Evolutionary conservation across 37 sponge, comb jelly and placozoan genomes (phyloP).

Genomic region (Petrosia ficiformis): DNA sequence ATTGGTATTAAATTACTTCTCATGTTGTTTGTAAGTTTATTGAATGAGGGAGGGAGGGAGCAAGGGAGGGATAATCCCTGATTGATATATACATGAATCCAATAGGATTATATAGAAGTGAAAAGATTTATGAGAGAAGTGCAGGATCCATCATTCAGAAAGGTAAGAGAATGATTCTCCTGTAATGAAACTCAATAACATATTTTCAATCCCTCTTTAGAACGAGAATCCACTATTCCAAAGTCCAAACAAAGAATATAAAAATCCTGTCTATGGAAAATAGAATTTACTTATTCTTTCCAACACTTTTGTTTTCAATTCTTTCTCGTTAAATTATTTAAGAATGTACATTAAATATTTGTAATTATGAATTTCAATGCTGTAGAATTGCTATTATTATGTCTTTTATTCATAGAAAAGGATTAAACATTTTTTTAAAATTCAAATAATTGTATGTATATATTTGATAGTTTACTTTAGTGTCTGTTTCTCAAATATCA

Average conservation of each 20-base stretch:
- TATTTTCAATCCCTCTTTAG: conserved; percentile 13
- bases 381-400: too few relatives aligned
- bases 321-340: too few relatives aligned
- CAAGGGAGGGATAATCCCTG: background rate
- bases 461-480: too few relatives aligned
- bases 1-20: conserved; percentile 31
- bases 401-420: too few relatives aligned
- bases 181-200: background rate
- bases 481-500: too few relatives aligned
- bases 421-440: too few relatives aligned
- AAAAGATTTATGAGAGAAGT: conserved; percentile 49
- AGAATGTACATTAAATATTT: too few relatives aligned
- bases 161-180: background rate
- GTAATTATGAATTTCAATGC: too few relatives aligned
- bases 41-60: background rate
- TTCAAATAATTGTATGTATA: too few relatives aligned
- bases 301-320: too few relatives aligned
- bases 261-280: conserved; percentile 64
- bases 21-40: conserved; percentile 19
- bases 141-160: conserved; percentile 28
- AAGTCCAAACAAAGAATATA: conserved; percentile 57
- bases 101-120: conserved; percentile 34
- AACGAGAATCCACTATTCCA: conserved; percentile 71
- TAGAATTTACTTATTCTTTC: background rate
- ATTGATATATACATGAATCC: background rate